These are phyloP conservation scores for Pelvicachromis taeniatus DNA, from an alignment of 2,113 vertebrate species.

Conservation along the genomic window DNA sequence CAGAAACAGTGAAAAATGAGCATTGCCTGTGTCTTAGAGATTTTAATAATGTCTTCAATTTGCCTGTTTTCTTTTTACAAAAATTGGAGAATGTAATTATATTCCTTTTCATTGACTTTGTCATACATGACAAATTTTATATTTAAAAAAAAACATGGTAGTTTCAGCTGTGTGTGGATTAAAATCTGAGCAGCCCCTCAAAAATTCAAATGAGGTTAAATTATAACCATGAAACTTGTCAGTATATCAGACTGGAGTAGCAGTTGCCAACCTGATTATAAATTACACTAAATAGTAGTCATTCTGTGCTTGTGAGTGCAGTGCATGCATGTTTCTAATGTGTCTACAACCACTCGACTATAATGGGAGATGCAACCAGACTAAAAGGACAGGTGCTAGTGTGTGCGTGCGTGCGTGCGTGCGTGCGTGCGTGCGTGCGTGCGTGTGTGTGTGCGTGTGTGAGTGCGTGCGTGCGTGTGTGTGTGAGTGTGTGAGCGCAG, in stretches of 20 bases:
- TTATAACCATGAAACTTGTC: neutral
- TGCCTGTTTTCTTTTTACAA: neutral
- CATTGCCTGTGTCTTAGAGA: neutral
- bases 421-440: no score
- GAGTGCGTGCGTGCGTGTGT: no score
- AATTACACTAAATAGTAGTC: neutral
- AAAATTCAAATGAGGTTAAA: neutral
- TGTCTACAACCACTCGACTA: neutral
- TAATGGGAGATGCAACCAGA: conserved; percentile 10
- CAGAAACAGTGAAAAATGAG: neutral
- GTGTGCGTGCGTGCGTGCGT: neutral
- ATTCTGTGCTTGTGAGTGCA: neutral
- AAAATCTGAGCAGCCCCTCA: neutral
- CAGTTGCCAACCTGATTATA: neutral
- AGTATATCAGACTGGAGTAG: neutral
- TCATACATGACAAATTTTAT: neutral
- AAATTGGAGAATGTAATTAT: neutral
- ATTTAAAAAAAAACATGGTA: neutral
- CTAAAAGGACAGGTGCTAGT: conserved; percentile 53
- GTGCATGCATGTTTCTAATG: neutral
- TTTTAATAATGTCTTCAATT: neutral
- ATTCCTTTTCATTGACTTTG: neutral
- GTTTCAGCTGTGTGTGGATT: neutral
- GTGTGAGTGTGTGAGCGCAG: neutral
- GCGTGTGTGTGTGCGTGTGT: neutral